Evolutionary conservation across 1,140 invertebrate species (phyloP), one percentile per base, ranked within the genome.

Genomic region (Drosophila repletoides): DNA sequence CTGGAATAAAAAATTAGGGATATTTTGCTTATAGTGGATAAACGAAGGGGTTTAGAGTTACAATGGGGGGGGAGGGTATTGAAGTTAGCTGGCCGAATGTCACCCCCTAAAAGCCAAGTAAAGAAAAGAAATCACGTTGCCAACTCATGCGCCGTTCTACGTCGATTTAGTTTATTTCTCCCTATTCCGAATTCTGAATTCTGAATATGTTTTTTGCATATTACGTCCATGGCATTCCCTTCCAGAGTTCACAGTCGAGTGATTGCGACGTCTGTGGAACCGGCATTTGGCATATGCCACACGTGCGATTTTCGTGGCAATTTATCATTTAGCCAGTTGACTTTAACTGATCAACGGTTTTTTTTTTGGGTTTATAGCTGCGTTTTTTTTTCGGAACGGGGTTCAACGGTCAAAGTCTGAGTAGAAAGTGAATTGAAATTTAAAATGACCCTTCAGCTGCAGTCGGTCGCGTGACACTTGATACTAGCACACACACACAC

Each of bases 301-400:
- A 84, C 79, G 79, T 84, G 79, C 79, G 71, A 86, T 80, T 75
- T 80, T 79, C 80, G 79, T 84, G 79, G 69, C 81, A 86, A 75
- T 72, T 86, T 75, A 84, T 86, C 71, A 80, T 34, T 15, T 17
- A 5, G 19, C 17, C n/a, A 9, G 1, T 40, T 21, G 2, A 21
- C 17, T 40, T 15, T 9, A 7, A 21, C 36, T 19, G 19, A 7
- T 12, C 22, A 10, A 21, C 36, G 12, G 33, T 33, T 1, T 26
- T n/a, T 26, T n/a, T 6, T 12, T 6, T 38, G 12, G 7, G 9
- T 15, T 12, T 52, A 19, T 12, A 12, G 9, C 21, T 34, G 34
- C 55, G 53, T 70, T 19, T 29, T 29, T 41, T 51, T 43, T 10
- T 10, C 28, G 26, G n/a, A 12, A 14, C 12, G 6, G 59, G 66